Conservation (phyloP, 2,888 invertebrate species). For the Parapristionchus giblindavisi region DNA sequence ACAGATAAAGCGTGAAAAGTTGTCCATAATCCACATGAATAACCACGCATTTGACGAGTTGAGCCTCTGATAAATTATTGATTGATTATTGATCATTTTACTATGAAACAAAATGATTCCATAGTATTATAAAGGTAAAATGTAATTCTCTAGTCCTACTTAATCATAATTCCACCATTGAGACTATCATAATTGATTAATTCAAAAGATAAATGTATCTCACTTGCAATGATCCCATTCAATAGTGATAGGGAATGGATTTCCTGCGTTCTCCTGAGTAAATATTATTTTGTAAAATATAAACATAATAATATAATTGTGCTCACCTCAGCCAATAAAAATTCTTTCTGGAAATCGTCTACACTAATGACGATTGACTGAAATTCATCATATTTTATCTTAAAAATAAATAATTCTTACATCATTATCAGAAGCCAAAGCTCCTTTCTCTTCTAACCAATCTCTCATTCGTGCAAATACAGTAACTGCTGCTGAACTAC, state of each 20-base stretch:
- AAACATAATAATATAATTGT: neutral
- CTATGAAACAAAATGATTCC: too few relatives aligned
- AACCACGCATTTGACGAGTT: conserved; percentile 36
- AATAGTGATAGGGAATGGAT: conserved; percentile 63
- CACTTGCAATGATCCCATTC: conserved; percentile 68
- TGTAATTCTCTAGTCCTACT: too few relatives aligned
- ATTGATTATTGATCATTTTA: neutral
- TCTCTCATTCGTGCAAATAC: conserved; percentile 58
- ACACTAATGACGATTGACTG: conserved; percentile 43
- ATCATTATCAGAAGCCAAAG: conserved; percentile 5
- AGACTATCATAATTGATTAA: too few relatives aligned
- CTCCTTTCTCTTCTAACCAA: conserved; percentile 58
- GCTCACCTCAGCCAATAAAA: conserved; percentile 59
- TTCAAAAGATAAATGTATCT: conserved; percentile 31
- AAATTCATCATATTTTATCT: neutral
- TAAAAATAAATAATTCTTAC: neutral
- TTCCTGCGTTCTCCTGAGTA: conserved; percentile 55
- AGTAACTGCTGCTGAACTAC: conserved; percentile 43
- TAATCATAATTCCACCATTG: too few relatives aligned
- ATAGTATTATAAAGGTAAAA: too few relatives aligned
- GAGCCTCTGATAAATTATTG: conserved; percentile 29
- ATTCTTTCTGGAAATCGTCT: conserved; percentile 64
- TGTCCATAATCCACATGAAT: conserved; percentile 78
- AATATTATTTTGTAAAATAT: neutral
- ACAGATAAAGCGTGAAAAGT: conserved; percentile 91